These are phyloP conservation scores for Colossoma macropomum DNA, from an alignment of 2,113 vertebrate genomes.

Conservation along the genomic window DNA sequence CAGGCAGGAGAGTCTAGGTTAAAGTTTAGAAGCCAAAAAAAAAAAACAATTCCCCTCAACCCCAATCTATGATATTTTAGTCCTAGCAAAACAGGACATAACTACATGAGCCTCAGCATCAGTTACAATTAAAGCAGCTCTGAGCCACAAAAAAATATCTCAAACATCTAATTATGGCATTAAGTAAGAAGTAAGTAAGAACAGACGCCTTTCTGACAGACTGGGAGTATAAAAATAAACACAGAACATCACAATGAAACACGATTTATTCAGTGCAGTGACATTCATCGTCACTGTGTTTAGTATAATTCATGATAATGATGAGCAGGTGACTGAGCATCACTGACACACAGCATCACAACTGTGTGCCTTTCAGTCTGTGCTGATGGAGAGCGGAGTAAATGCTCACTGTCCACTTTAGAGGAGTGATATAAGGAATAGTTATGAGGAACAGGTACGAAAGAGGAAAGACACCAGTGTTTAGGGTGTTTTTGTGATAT, in stretches of 20 bases:
- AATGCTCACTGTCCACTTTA: neutral
- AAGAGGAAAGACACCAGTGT: no score
- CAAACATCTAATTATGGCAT: conserved; percentile 38
- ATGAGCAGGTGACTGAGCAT: neutral
- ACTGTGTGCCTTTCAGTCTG: no score
- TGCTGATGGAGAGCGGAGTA: no score
- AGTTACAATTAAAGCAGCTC: conserved; percentile 27
- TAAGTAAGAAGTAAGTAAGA: neutral
- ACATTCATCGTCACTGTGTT: neutral
- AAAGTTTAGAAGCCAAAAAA: conserved; percentile 8
- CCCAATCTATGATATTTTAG: conserved; percentile 67
- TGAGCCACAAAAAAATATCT: neutral
- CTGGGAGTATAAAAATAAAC: neutral
- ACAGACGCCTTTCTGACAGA: neutral
- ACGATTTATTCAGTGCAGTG: neutral
- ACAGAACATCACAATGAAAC: neutral
- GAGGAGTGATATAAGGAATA: no score
- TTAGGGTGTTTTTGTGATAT: no score
- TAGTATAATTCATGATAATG: neutral
- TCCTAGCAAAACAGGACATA: conserved; percentile 64
- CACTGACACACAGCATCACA: no score
- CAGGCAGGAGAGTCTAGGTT: conserved; percentile 15
- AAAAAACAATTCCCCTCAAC: neutral
- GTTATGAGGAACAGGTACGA: no score
- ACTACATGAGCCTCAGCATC: conserved; percentile 65